Conservation (phyloP, 1,140 invertebrate species). For the Metopolophium dirhodum region DNA sequence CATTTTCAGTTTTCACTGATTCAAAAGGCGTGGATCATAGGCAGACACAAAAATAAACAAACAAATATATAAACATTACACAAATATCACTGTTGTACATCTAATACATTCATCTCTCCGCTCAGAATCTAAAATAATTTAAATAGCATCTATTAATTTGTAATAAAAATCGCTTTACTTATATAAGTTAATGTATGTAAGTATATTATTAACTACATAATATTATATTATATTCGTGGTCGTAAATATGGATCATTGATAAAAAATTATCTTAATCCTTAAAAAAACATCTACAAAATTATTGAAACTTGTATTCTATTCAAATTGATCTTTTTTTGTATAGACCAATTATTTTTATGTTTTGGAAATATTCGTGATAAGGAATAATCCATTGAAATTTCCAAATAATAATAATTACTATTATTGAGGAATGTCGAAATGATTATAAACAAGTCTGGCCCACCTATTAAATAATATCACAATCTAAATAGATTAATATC, state of each 20-base stretch:
- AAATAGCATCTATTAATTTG: too few species aligned
- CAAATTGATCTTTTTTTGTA: neutral
- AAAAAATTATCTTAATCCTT: neutral
- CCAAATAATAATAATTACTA: neutral
- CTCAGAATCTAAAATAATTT: neutral
- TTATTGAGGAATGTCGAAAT: neutral
- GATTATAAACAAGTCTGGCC: neutral
- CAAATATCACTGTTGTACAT: neutral
- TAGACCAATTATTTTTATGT: neutral
- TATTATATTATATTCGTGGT: neutral
- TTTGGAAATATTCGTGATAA: neutral
- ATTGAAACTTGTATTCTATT: neutral
- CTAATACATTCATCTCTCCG: neutral
- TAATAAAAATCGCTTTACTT: neutral
- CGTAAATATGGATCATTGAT: neutral
- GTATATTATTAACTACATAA: neutral
- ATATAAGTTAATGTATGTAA: too few species aligned
- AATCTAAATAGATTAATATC: neutral
- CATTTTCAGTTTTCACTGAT: too few species aligned
- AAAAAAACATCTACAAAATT: neutral
- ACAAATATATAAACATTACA: neutral
- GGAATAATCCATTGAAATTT: neutral
- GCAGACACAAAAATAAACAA: neutral
- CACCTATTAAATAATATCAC: neutral
- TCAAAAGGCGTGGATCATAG: neutral